A percentile compares a stretch with the other conserved stretches of the same genome.
Evolutionary conservation across 2,888 invertebrate species (phyloP).

Genomic region (Caprella mutica): DNA sequence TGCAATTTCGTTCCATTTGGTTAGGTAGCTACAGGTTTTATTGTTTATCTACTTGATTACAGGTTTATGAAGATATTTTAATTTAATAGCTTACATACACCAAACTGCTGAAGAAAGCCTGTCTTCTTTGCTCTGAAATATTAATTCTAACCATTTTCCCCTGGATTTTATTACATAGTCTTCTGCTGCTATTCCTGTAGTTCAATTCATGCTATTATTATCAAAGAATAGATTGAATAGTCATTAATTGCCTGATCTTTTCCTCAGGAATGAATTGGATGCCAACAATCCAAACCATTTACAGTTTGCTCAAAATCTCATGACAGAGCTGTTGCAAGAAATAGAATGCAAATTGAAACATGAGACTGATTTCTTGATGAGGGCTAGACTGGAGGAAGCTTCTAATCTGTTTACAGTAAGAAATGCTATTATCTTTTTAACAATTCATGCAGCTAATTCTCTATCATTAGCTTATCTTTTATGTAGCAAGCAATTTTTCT

Average conservation of each 20-base stretch:
- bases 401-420: constrained; percentile 2
- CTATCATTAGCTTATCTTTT: too few species aligned
- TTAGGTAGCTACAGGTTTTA: too few species aligned
- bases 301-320: constrained; percentile 51
- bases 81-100: not conserved
- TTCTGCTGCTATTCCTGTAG: too few species aligned
- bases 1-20: too few species aligned
- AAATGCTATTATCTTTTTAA: too few species aligned
- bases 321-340: constrained; percentile 57
- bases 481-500: too few species aligned
- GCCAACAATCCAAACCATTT: constrained; percentile 57
- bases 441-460: too few species aligned
- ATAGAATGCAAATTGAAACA: constrained; percentile 54
- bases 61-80: too few species aligned
- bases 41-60: too few species aligned
- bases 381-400: constrained; percentile 1
- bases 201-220: not conserved
- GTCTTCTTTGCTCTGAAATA: not conserved
- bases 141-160: not conserved
- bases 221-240: not conserved
- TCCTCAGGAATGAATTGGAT: constrained; percentile 45
- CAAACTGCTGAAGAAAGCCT: not conserved
- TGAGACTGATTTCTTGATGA: not conserved
- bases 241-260: not conserved
- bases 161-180: too few species aligned